Conservation (phyloP, 2,113 vertebrate species). For the Irena cyanogastra region DNA sequence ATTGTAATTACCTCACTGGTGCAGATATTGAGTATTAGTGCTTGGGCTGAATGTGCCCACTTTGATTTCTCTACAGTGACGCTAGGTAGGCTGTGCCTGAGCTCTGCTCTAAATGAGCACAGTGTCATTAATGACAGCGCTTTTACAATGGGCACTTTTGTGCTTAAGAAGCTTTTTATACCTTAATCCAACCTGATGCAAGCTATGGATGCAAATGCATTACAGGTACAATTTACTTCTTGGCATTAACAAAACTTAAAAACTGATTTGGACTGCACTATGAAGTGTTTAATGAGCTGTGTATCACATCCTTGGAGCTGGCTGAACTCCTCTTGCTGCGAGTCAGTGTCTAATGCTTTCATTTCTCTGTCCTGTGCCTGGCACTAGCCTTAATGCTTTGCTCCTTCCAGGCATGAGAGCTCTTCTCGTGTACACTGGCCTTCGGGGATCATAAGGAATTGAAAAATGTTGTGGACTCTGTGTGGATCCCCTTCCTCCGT, state of each 20-base stretch:
- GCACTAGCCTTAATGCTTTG: neutral
- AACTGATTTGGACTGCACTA: neutral
- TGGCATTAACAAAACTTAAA: neutral
- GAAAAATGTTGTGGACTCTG: neutral
- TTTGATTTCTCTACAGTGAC: constrained; percentile 39
- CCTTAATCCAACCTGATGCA: constrained; percentile 51
- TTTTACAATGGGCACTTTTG: constrained; percentile 39
- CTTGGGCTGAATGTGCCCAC: constrained; percentile 15
- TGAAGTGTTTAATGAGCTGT: constrained; percentile 8
- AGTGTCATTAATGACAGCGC: neutral
- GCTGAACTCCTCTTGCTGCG: neutral
- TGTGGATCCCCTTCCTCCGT: neutral
- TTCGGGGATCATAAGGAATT: neutral
- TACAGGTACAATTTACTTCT: constrained; percentile 34
- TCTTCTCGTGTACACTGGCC: neutral
- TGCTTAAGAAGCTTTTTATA: constrained; percentile 25
- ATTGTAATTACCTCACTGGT: constrained; percentile 37
- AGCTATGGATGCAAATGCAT: constrained; percentile 8
- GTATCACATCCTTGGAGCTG: neutral
- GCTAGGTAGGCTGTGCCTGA: constrained; percentile 30
- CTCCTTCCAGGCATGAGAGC: neutral
- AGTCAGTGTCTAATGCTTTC: neutral
- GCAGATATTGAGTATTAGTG: constrained; percentile 3
- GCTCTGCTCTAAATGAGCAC: constrained; percentile 33
- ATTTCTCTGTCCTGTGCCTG: neutral